Percentiles rank a stretch among this genome's conserved stretches.
Evolutionary conservation across 2,888 invertebrate species (phyloP).

Genomic region (Agrotis clavis): DNA sequence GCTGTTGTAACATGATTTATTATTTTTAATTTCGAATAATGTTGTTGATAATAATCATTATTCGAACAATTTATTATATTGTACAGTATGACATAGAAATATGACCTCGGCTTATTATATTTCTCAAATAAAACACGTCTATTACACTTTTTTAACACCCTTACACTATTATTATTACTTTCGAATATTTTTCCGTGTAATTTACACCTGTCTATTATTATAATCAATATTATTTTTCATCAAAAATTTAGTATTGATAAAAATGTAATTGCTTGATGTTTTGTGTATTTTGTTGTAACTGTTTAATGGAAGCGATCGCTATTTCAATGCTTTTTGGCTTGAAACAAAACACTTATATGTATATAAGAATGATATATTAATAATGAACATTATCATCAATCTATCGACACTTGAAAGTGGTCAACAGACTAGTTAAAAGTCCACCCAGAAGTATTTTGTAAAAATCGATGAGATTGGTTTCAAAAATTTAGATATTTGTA

Average conservation of each 20-base stretch:
- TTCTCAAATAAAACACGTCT: conserved; percentile 56
- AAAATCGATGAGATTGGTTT: conserved; percentile 60
- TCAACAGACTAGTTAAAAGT: conserved; percentile 60
- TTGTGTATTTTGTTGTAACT: conserved; percentile 63
- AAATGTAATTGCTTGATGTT: conserved; percentile 50
- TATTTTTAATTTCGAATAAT: conserved; percentile 24
- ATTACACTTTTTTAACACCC: conserved; percentile 55
- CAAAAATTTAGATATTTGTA: conserved; percentile 69
- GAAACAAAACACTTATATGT: conserved; percentile 67
- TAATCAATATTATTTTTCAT: conserved; percentile 43
- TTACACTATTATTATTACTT: conserved; percentile 51
- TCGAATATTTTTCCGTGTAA: conserved; percentile 55
- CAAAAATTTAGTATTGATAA: conserved; percentile 30
- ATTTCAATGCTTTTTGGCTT: conserved; percentile 75
- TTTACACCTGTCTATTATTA: conserved; percentile 50
- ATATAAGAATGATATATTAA: conserved; percentile 61
- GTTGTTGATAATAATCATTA: conserved; percentile 22
- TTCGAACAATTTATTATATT: conserved; percentile 20
- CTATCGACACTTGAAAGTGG: conserved; percentile 56
- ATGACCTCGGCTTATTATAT: conserved; percentile 61
- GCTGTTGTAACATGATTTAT: conserved; percentile 2
- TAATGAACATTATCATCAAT: conserved; percentile 57
- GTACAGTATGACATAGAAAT: conserved; percentile 43
- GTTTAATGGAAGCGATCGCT: conserved; percentile 61
- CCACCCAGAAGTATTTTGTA: conserved; percentile 69